Evolutionary conservation across 2,888 invertebrate genomes (phyloP).

Genomic region (Cryptosula pallasiana): DNA sequence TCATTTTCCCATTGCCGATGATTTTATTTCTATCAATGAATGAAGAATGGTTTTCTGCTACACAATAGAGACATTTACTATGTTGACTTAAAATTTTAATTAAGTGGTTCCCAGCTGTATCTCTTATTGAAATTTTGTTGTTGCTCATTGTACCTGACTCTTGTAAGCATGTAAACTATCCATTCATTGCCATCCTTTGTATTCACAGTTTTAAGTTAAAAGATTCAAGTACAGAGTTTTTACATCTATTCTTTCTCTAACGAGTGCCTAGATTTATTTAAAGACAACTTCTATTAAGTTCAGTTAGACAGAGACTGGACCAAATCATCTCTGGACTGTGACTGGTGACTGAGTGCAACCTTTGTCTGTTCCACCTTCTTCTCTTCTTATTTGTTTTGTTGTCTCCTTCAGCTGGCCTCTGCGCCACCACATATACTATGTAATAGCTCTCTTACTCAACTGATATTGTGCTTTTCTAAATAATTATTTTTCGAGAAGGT

Average conservation of each 20-base stretch:
- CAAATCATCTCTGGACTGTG: neutral
- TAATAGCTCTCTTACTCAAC: neutral
- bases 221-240: neutral
- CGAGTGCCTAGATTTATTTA: neutral
- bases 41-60: neutral
- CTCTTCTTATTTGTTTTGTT: neutral
- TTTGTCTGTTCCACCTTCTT: neutral
- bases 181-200: neutral
- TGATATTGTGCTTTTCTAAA: neutral
- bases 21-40: neutral
- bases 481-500: neutral
- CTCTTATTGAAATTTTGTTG: neutral
- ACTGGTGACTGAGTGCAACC: neutral
- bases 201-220: neutral
- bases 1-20: slow-evolving; percentile 12
- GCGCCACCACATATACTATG: neutral
- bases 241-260: neutral
- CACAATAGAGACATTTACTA: neutral
- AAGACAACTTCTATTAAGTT: no score
- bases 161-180: neutral
- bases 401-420: neutral
- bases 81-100: slow-evolving; percentile 24
- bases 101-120: slow-evolving; percentile 15
- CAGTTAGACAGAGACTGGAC: no score
- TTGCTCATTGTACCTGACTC: neutral